These are phyloP conservation scores for Bombyx mandarina DNA, from an alignment of 1,140 invertebrate genomes.

Conservation along the genomic window DNA sequence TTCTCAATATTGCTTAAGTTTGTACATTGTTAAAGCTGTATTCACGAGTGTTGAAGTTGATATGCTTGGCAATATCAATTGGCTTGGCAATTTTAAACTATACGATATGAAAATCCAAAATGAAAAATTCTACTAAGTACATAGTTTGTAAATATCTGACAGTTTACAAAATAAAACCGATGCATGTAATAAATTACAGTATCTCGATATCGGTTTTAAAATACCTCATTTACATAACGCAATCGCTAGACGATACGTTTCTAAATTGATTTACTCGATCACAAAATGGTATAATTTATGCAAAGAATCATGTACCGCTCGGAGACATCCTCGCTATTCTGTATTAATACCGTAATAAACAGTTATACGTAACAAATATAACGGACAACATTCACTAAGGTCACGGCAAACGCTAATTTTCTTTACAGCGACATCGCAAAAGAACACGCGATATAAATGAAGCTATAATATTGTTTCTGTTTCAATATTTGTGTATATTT, in stretches of 20 bases:
- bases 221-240: slow-evolving; percentile 6
- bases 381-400: slow-evolving; percentile 35
- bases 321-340: slow-evolving; percentile 43
- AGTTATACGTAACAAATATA: slow-evolving; percentile 40
- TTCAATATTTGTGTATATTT: slow-evolving; percentile 1
- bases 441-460: slow-evolving; percentile 34
- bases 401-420: slow-evolving; percentile 53
- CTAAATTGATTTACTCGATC: slow-evolving; percentile 27
- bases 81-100: too few species aligned
- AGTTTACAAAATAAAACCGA: too few species aligned
- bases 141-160: too few species aligned
- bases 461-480: slow-evolving; percentile 13
- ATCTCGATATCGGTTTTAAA: slow-evolving; percentile 21
- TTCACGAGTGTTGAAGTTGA: too few species aligned
- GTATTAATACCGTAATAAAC: slow-evolving; percentile 56
- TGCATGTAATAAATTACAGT: too few species aligned
- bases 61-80: too few species aligned
- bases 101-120: too few species aligned
- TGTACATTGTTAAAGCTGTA: too few species aligned
- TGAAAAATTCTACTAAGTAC: too few species aligned
- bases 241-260: slow-evolving; percentile 4
- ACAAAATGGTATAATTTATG: slow-evolving; percentile 47
- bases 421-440: slow-evolving; percentile 39
- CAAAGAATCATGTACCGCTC: slow-evolving; percentile 54
- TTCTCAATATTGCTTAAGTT: too few species aligned